These are phyloP conservation scores for Apostichopus japonicus DNA, from an alignment of 35 echinoderm and acorn worm genomes.

Conservation along the genomic window DNA sequence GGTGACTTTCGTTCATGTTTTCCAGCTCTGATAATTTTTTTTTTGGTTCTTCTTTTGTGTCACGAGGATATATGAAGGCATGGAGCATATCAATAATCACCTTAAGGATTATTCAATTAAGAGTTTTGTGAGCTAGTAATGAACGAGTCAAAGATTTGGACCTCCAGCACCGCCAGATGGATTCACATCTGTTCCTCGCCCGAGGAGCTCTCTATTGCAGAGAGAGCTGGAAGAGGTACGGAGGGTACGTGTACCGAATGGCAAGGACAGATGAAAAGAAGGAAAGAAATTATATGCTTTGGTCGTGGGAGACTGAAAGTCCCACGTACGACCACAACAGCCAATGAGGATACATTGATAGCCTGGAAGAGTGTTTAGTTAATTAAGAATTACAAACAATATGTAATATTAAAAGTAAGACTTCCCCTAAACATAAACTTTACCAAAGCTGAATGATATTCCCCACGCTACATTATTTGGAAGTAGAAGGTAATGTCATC, in stretches of 20 bases:
- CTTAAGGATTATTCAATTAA: constrained; percentile 51
- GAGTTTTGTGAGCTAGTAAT: background rate
- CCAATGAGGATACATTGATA: background rate
- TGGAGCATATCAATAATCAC: constrained; percentile 1
- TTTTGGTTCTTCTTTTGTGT: background rate
- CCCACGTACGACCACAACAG: background rate
- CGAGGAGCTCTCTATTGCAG: background rate
- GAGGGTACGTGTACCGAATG: background rate
- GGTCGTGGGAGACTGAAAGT: background rate
- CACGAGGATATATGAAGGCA: constrained; percentile 22
- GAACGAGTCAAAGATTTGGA: constrained; percentile 35
- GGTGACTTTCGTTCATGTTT: constrained; percentile 8
- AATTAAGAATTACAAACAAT: no score
- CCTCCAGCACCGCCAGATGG: constrained; percentile 31
- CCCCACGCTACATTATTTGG: no score
- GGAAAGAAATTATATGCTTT: background rate
- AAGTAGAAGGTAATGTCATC: no score
- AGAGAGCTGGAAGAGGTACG: background rate
- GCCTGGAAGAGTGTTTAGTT: no score
- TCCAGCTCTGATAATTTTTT: background rate
- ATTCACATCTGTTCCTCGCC: constrained; percentile 16
- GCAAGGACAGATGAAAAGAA: background rate
- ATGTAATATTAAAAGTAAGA: no score
- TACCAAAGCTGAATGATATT: no score
- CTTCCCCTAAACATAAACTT: no score